Conservation (phyloP, 2,113 vertebrate genomes). For the Pedionomus torquatus region DNA sequence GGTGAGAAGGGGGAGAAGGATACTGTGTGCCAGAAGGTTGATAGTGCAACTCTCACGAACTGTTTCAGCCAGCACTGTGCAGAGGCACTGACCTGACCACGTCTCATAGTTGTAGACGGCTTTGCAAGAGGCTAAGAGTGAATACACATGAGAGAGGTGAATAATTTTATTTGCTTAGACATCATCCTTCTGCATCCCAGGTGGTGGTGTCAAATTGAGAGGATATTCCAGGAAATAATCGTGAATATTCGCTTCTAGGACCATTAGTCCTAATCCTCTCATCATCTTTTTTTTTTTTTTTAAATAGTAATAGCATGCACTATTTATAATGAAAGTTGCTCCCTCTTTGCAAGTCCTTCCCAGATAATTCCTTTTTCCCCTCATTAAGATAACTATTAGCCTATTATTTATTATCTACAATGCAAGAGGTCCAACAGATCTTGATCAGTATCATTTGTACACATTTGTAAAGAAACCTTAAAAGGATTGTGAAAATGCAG, state of each 20-base stretch:
- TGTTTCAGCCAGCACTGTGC: neutral
- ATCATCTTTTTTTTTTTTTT: neutral
- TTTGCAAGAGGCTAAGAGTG: neutral
- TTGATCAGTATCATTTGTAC: neutral
- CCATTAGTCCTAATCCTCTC: slow-evolving; percentile 19
- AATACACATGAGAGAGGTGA: neutral
- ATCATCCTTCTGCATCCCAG: neutral
- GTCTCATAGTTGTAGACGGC: neutral
- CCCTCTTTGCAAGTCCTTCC: neutral
- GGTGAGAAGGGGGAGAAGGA: neutral
- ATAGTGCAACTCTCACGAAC: neutral
- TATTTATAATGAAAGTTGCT: neutral
- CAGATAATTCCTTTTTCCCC: neutral
- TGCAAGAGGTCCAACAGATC: neutral
- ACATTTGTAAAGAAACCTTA: neutral
- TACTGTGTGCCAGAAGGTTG: neutral
- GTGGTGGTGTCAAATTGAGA: slow-evolving; percentile 6
- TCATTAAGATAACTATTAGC: neutral
- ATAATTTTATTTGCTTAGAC: neutral
- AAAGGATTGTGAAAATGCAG: neutral
- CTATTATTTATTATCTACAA: neutral
- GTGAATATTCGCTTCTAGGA: neutral
- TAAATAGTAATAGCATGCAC: neutral
- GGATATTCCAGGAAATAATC: slow-evolving; percentile 22
- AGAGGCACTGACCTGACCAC: neutral